A percentile compares a stretch with the other conserved stretches of the same genome.
Conservation (phyloP, 2,113 vertebrate genomes). For the Sylvia atricapilla region DNA sequence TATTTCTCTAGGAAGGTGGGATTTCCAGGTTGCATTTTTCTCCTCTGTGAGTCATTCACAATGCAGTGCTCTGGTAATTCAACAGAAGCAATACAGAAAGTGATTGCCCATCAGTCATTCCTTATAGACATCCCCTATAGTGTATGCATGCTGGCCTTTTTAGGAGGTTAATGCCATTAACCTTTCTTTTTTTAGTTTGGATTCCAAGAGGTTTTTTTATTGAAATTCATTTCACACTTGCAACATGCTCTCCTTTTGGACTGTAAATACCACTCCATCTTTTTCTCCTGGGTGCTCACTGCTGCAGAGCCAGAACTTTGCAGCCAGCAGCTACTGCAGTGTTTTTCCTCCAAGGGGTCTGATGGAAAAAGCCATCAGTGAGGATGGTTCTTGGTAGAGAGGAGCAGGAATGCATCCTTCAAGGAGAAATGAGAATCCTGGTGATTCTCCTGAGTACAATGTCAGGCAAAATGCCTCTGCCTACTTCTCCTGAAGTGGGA, state of each 20-base stretch:
- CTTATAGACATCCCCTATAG: background rate
- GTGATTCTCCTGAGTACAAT: background rate
- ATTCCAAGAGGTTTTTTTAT: background rate
- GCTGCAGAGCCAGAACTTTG: slow-evolving; percentile 35
- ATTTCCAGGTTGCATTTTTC: background rate
- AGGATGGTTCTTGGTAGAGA: background rate
- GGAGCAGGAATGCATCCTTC: background rate
- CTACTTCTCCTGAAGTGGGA: background rate
- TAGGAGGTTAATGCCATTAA: slow-evolving; percentile 21
- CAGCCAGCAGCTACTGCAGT: slow-evolving; percentile 26
- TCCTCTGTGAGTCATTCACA: background rate
- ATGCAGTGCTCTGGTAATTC: background rate
- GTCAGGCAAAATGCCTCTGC: background rate
- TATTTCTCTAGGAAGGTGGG: background rate
- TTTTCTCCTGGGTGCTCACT: background rate
- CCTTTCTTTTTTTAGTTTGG: slow-evolving; percentile 1
- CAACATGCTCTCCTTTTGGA: background rate
- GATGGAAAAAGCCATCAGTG: background rate
- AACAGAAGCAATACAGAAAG: background rate
- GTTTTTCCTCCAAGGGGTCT: slow-evolving; percentile 2
- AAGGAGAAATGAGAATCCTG: background rate
- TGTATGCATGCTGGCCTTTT: background rate
- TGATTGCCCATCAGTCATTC: slow-evolving; percentile 29
- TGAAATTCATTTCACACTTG: slow-evolving; percentile 39
- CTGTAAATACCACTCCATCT: slow-evolving; percentile 31